These are phyloP conservation scores for Notarius lentiginosus DNA, from an alignment of 2,113 vertebrate genomes.

Conservation along the genomic window DNA sequence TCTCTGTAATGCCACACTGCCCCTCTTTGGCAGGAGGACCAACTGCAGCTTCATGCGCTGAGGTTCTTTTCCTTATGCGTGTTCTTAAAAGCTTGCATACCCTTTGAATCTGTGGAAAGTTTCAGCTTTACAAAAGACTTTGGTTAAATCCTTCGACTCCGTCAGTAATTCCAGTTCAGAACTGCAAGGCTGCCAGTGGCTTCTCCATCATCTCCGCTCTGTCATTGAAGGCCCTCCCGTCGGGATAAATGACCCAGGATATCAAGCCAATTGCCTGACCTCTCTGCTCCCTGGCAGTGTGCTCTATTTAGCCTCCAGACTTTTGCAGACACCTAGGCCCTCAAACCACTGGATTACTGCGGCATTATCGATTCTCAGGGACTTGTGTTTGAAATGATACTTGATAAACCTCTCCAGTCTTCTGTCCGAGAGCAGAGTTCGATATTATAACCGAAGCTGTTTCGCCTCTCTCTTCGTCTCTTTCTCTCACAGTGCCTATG, in stretches of 20 bases:
- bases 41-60: background rate
- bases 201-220: constrained; percentile 53
- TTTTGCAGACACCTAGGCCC: constrained; percentile 58
- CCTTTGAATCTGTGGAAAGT: background rate
- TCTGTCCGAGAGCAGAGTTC: constrained; percentile 51
- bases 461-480: constrained; percentile 14
- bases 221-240: constrained; percentile 53
- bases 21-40: constrained; percentile 25
- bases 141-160: constrained; percentile 48
- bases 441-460: constrained; percentile 49
- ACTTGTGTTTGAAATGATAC: constrained; percentile 56
- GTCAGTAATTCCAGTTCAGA: constrained; percentile 46
- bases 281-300: constrained; percentile 37
- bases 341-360: constrained; percentile 60
- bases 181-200: constrained; percentile 35
- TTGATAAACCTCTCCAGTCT: constrained; percentile 50
- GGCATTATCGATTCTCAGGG: constrained; percentile 54
- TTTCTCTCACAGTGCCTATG: constrained; percentile 1
- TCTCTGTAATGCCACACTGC: background rate
- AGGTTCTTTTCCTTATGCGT: background rate
- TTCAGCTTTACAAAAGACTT: constrained; percentile 50
- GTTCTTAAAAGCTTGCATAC: background rate
- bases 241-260: constrained; percentile 53
- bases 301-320: constrained; percentile 46
- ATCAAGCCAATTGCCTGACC: constrained; percentile 57